Conservation (phyloP, 1,140 invertebrate species). For the Bombyx mandarina region DNA sequence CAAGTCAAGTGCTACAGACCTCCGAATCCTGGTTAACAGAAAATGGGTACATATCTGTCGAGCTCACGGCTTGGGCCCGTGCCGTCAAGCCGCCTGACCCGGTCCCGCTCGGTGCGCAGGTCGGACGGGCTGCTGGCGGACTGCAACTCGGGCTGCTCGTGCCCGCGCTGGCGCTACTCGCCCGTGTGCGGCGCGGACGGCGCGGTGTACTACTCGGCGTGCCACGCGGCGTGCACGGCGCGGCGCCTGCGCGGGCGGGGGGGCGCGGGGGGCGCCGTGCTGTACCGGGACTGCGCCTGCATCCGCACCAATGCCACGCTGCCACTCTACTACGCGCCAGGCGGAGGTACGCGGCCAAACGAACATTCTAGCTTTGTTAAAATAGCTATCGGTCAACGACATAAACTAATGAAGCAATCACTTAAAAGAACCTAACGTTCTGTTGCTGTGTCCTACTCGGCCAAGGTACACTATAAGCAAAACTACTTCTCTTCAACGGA, state of each 20-base stretch:
- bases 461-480: no score
- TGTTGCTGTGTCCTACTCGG: no score
- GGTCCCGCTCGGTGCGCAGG: slow-evolving; percentile 12
- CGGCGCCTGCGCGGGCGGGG: slow-evolving; percentile 33
- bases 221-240: slow-evolving; percentile 82
- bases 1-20: no score
- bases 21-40: no score
- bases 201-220: slow-evolving; percentile 87
- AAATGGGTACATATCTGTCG: no score
- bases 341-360: slow-evolving; percentile 10
- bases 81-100: no score
- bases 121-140: slow-evolving; percentile 44
- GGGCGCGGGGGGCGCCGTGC: slow-evolving; percentile 32
- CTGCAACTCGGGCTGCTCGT: slow-evolving; percentile 79
- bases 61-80: no score
- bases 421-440: no score
- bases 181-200: slow-evolving; percentile 86
- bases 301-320: slow-evolving; percentile 25
- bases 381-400: no score
- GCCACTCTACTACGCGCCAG: slow-evolving; percentile 11
- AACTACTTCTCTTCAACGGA: no score
- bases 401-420: no score
- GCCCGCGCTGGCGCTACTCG: slow-evolving; percentile 70
- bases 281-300: slow-evolving; percentile 74
- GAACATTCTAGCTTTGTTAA: no score